Evolutionary conservation across 2,888 invertebrate genomes (phyloP), one percentile per base, ranked within the genome.

Genomic region (Pycnomerus fuliginosus): DNA sequence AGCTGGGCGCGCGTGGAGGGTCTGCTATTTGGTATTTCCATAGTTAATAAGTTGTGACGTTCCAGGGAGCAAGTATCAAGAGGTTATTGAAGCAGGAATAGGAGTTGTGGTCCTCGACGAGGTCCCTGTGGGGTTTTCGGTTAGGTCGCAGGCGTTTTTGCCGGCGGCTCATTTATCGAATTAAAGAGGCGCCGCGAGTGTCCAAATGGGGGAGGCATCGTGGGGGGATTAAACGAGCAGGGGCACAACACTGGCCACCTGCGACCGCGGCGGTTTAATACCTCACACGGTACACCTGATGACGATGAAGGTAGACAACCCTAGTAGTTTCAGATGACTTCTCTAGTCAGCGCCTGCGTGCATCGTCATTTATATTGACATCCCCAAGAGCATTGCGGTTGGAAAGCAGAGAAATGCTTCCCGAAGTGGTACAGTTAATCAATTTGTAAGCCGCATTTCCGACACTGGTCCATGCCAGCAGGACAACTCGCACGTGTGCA

Each of bases 151-250:
- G 38, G 22, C 32, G 37, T 44, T 32, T 43, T 43, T 36, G 43
- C 36, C 16, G 43, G 24, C 17, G 36, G 36, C 25, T 31, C 35
- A 46, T 54, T 56, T 52, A 54, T 54, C 52, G 51, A 53, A 54
- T 56, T 54, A 56, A 39, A 48, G 38, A 34, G 43, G 44, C 42
- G 46, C 49, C 52, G 50, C 46, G 41, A 52, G 44, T 52, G 53
- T 53, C 53, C 50, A 54, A 50, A 46, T 44, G 45, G 42, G 39
- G 29, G 35, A 46, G 36, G 37, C 44, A 33, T 32, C 38, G 37
- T 5, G 31, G 38, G 29, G 33, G 34, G 47, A 42, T 47, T 47
- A 42, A 47, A 42, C 33, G 42, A 47, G 29, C 34, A 41, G 36
- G 38, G 32, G 37, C 42, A 41, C 38, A 47, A 37, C 32, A 16